phyloP scores from a whole-genome alignment of 2,113 vertebrate species.

The Sceloporus tristichus region DNA sequence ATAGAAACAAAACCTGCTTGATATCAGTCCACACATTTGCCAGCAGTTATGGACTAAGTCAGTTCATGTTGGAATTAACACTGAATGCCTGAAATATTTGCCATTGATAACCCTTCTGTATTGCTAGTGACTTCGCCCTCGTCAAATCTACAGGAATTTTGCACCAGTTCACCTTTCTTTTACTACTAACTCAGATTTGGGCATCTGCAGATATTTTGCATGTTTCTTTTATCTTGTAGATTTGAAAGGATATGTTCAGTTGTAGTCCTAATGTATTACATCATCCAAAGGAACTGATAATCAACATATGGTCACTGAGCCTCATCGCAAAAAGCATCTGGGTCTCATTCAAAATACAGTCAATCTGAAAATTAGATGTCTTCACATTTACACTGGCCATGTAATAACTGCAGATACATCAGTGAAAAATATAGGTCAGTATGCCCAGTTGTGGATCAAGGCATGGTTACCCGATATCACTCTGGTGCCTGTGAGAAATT shows the following conservation, averaged over 20 bases:
- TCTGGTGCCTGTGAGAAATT: slow-evolving; percentile 9
- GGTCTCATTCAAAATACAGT: slow-evolving; percentile 10
- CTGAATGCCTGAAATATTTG: neutral
- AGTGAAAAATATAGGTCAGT: slow-evolving; percentile 42
- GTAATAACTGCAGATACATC: neutral
- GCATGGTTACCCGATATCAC: slow-evolving; percentile 20
- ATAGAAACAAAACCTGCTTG: too few species aligned
- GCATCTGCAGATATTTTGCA: neutral
- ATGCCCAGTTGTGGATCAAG: slow-evolving; percentile 22
- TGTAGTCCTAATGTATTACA: neutral
- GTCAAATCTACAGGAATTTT: neutral
- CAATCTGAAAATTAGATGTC: slow-evolving; percentile 38
- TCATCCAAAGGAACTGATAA: neutral
- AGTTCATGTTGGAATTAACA: neutral
- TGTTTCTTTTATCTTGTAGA: neutral
- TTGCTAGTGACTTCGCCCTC: neutral
- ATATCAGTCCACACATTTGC: too few species aligned
- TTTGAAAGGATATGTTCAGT: neutral
- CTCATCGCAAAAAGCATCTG: neutral
- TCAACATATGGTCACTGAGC: neutral
- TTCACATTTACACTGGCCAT: slow-evolving; percentile 10
- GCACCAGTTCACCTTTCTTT: neutral
- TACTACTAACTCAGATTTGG: neutral
- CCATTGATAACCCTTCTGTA: neutral
- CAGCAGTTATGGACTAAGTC: too few species aligned